A percentile compares a stretch with the other conserved stretches of the same genome.
Evolutionary conservation across 2,888 invertebrate species (phyloP).

Genomic region (Colostygia pectinataria): DNA sequence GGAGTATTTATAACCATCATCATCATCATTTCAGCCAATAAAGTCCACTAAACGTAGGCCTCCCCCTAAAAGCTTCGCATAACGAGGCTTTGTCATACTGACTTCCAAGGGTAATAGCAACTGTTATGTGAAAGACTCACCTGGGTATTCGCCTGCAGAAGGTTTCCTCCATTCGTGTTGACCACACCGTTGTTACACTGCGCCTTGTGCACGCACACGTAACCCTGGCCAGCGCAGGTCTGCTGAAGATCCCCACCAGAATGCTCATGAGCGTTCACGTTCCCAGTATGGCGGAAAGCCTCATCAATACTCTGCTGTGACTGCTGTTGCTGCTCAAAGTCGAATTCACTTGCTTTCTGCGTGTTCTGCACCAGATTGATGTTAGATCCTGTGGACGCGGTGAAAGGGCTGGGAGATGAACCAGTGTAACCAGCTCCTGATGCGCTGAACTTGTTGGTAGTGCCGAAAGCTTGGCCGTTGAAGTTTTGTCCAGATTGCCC

Average conservation of each 20-base stretch:
- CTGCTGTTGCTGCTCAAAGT: constrained; percentile 64
- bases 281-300: constrained; percentile 61
- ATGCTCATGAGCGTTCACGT: constrained; percentile 55
- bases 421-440: constrained; percentile 56
- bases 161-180: constrained; percentile 71
- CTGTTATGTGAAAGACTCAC: too few species aligned
- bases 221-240: constrained; percentile 82
- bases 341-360: constrained; percentile 59
- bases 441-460: constrained; percentile 45
- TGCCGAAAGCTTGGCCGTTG: not conserved
- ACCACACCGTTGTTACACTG: constrained; percentile 85
- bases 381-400: constrained; percentile 56
- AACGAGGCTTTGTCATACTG: too few species aligned
- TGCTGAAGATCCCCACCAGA: constrained; percentile 68
- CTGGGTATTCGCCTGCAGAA: constrained; percentile 76
- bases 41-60: too few species aligned
- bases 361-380: constrained; percentile 64
- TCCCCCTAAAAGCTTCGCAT: too few species aligned
- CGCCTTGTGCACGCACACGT: constrained; percentile 83
- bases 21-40: too few species aligned
- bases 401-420: constrained; percentile 68
- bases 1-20: too few species aligned
- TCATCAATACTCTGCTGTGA: constrained; percentile 65
- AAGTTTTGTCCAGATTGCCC: constrained; percentile 8
- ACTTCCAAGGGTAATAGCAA: too few species aligned